Conservation (phyloP, 2,113 vertebrate genomes). For the Toxotes chatareus region DNA sequence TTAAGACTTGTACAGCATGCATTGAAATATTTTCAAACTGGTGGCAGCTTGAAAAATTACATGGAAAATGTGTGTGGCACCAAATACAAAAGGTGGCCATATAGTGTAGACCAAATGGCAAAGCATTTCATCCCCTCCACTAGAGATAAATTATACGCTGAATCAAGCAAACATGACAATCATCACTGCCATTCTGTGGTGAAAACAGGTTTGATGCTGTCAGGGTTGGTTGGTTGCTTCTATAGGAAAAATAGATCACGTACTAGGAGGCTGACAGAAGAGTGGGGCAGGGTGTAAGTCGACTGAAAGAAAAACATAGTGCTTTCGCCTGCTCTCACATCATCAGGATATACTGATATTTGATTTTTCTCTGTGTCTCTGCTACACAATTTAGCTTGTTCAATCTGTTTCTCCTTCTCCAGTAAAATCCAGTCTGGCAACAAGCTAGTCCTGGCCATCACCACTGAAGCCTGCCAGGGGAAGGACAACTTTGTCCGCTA, state of each 20-base stretch:
- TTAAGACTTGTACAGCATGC: not conserved
- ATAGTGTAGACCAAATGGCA: not conserved
- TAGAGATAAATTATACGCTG: not conserved
- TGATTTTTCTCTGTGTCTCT: conserved; percentile 8
- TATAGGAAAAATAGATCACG: conserved; percentile 54
- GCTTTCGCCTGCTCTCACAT: not conserved
- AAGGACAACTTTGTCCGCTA: conserved; percentile 98
- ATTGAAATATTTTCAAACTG: not conserved
- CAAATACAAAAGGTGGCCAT: not conserved
- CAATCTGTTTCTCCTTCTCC: conserved; percentile 40
- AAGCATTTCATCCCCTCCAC: not conserved
- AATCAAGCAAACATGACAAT: conserved; percentile 37
- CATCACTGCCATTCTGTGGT: conserved; percentile 27
- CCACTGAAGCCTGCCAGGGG: conserved; percentile 92
- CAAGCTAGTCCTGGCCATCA: conserved; percentile 91
- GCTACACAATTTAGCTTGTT: not conserved
- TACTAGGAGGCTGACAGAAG: conserved; percentile 5
- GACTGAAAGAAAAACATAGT: not conserved
- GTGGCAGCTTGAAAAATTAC: not conserved
- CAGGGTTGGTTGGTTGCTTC: conserved; percentile 30
- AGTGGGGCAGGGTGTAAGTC: not conserved
- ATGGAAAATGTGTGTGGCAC: not conserved
- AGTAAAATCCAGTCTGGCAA: conserved; percentile 92
- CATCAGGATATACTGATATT: not conserved
- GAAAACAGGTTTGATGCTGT: conserved; percentile 23